Base-by-base conservation (phyloP, 2,888 invertebrate species). In the Drosophila neotestacea region DNA sequence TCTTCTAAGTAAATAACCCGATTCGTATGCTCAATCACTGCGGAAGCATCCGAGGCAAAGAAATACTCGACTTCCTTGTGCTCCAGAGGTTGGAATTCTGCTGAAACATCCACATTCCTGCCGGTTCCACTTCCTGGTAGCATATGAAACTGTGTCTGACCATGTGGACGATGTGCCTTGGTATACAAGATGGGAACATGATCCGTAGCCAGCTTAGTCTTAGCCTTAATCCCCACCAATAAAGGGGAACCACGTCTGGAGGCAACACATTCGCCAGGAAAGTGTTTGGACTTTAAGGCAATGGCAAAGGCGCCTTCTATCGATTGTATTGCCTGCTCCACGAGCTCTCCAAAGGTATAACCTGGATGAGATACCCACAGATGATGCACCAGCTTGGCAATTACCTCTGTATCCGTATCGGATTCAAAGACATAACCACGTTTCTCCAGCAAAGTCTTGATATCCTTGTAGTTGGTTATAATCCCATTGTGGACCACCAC, bases 301-400 rank as follows among this genome's bases (percentile, higher is more conserved):
- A 99, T 93, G 61, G 99, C 99, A 94, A 98, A 99, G 44, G 99
- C 99, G 82, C 99, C 99, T 94, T 99, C 99, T 94, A 99, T 93
- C 93, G 99, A 99, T 91, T 97, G 97, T 73, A 98, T 97, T 88
- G 97, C 98, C 93, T 97, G 97, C 92, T 99, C 99, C 42, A 98
- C 98, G 48, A 99, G 94, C 93, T 99, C 98, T 81, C 98, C 95
- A 94, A 99, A 99, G 44, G 96, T 96, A 91, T 96, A 96, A 76
- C 95, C 95, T 39, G 97, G 97, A 93, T 98, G 97, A 84, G 96
- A 95, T 62, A 94, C 94, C 94, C 97, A 97, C 72, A 99, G 94
- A 93, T 98, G 98, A 91, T 97, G 96, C 72, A 98, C 95, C 83
- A 99, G 94, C 92, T 99, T 99, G 44, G 98, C 99, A 91, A 99